Percentiles rank a stretch among this genome's conserved stretches.
Evolutionary conservation across 1,140 invertebrate genomes (phyloP).

Genomic region (Drosophila funebris): DNA sequence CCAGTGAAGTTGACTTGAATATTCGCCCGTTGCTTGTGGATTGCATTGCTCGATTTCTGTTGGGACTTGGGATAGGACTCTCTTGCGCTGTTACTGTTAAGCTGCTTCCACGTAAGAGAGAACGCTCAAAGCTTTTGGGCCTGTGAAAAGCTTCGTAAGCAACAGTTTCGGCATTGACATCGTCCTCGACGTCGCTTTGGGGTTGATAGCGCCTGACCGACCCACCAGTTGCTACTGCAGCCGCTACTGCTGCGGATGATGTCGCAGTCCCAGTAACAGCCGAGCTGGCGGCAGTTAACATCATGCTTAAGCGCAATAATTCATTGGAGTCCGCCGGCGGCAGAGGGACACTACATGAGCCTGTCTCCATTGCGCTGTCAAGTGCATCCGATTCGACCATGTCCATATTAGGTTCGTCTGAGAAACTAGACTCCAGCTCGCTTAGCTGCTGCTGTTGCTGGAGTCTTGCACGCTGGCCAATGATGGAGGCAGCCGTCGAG

Average conservation of each 20-base stretch:
- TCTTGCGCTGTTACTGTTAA: conserved; percentile 74
- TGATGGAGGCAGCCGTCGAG: conserved; percentile 76
- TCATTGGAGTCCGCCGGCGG: conserved; percentile 74
- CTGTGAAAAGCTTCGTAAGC: conserved; percentile 79
- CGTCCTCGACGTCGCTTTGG: conserved; percentile 50
- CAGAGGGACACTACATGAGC: conserved; percentile 77
- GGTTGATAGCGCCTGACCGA: conserved; percentile 50
- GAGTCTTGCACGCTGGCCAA: conserved; percentile 59
- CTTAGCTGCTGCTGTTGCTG: conserved; percentile 41
- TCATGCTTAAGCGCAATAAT: conserved; percentile 71
- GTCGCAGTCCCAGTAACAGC: conserved; percentile 61
- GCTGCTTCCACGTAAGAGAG: conserved; percentile 62
- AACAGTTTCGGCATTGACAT: conserved; percentile 71
- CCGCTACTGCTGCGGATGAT: conserved; percentile 21
- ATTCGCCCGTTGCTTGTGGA: conserved; percentile 52
- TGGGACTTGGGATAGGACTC: conserved; percentile 48
- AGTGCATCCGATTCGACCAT: conserved; percentile 39
- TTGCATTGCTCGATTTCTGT: conserved; percentile 37
- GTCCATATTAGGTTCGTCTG: conserved; percentile 62
- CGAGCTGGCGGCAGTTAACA: conserved; percentile 73
- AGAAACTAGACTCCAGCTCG: conserved; percentile 61
- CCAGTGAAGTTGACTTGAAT: conserved; percentile 63
- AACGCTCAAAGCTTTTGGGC: conserved; percentile 73
- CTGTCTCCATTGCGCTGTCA: conserved; percentile 65
- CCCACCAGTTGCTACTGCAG: conserved; percentile 66